Conservation (phyloP, 2,797 vertebrate species). For the Hydrophis major region DNA sequence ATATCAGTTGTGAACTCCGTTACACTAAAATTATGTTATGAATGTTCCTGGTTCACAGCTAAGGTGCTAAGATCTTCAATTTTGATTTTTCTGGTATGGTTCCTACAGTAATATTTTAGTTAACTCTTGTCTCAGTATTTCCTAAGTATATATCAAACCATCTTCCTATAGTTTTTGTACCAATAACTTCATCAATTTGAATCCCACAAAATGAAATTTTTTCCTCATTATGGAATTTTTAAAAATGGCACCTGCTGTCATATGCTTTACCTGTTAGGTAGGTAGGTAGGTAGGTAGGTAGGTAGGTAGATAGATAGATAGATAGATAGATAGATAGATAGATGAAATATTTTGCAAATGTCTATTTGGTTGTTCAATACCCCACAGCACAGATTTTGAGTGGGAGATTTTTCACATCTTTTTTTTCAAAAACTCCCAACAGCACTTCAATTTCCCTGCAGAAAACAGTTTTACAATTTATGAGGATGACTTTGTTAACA, state of each 20-base stretch:
- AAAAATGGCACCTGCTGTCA: background rate
- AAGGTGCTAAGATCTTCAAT: background rate
- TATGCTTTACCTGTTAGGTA: background rate
- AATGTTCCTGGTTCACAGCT: background rate
- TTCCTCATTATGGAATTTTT: background rate
- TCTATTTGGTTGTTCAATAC: background rate
- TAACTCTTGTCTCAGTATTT: background rate
- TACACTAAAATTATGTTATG: background rate
- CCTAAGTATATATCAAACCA: background rate
- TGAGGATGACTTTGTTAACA: constrained; percentile 51
- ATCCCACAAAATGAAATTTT: background rate
- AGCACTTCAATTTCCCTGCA: constrained; percentile 39
- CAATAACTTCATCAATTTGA: background rate
- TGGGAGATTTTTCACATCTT: background rate
- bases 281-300: too few relatives aligned
- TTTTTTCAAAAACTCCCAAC: constrained; percentile 7
- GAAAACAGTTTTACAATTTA: constrained; percentile 44
- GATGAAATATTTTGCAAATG: background rate
- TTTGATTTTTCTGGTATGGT: background rate
- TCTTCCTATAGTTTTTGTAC: background rate
- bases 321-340: background rate
- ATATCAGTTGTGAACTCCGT: background rate
- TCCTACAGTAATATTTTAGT: background rate
- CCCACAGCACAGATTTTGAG: constrained; percentile 12
- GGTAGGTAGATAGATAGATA: too few relatives aligned